Base-by-base conservation (phyloP, 1,140 invertebrate genomes). In the Pygmarrhopalites habei region DNA sequence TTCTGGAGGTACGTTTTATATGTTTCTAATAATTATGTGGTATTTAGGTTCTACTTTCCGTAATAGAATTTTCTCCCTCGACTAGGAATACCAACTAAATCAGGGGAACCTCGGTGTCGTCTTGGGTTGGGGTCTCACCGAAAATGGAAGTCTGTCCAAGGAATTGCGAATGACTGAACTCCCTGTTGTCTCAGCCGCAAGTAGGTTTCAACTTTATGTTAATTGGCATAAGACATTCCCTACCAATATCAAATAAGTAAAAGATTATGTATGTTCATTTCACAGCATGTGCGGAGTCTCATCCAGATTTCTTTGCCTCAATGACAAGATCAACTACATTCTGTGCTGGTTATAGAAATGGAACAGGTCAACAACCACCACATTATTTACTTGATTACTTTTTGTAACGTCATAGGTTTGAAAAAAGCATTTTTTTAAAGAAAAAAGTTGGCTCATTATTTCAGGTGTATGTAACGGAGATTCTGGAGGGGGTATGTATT, bases 291-390 rank as follows among this genome's bases (percentile, higher is more conserved):
- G 63, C 60, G 1, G 63, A 65, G n/a, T 67, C 69, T 19, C 58
- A 70, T 49, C 57, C 46, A 41, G 66, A 70, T 19, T 70, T 70
- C 30, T 70, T 70, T 41, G 69, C 65, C 0, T 63, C 65, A 4
- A 65, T 65, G 63, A 70, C 69, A 4, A 29, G 69, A 10, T 70
- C 69, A 0, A 70, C 69, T 2, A 70, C 66, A 19, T 70, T 60
- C 26, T 70, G 69, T 57, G 69, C 65, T 29, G 69, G 69, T 3
- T 70, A 65, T 35, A 26, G 58, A 30, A 70, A 70, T 46, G 69
- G 69, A n/a, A n/a, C n/a, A n/a, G n/a, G n/a, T n/a, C n/a, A n/a
- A n/a, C n/a, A n/a, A n/a, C n/a, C n/a, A n/a, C n/a, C n/a, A n/a
- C n/a, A n/a, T n/a, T n/a, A n/a, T n/a, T n/a, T n/a, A n/a, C n/a